phyloP scores from a whole-genome alignment of 2,113 vertebrate species.

The Notothenia coriiceps region DNA sequence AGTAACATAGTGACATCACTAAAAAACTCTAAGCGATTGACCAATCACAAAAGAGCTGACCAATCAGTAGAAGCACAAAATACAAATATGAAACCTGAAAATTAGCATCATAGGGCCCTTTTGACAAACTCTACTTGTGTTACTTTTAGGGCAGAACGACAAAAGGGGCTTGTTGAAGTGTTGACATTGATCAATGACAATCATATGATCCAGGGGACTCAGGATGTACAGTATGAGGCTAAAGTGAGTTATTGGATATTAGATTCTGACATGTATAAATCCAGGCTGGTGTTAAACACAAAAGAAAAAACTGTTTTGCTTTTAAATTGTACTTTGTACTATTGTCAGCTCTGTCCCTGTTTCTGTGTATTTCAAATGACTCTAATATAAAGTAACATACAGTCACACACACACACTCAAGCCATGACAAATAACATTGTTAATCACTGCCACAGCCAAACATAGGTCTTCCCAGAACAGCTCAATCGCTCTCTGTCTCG shows the following conservation, averaged over 20 bases:
- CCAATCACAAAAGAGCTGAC: no score
- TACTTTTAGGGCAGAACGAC: neutral
- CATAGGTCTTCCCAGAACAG: slow-evolving; percentile 39
- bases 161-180: neutral
- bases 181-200: slow-evolving; percentile 16
- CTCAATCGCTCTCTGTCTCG: slow-evolving; percentile 47
- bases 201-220: slow-evolving; percentile 6
- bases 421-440: slow-evolving; percentile 38
- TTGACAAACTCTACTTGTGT: neutral
- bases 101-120: no score
- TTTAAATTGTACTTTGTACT: neutral
- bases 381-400: slow-evolving; percentile 17
- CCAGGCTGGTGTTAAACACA: slow-evolving; percentile 2
- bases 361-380: slow-evolving; percentile 16
- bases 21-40: no score
- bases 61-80: no score
- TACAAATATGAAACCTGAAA: no score
- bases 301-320: neutral
- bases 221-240: neutral
- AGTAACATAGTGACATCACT: no score
- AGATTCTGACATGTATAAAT: slow-evolving; percentile 9
- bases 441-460: slow-evolving; percentile 51
- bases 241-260: slow-evolving; percentile 16
- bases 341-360: neutral
- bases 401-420: slow-evolving; percentile 9